A percentile compares a stretch with the other conserved stretches of the same genome.
Conservation (phyloP, 53 echinoderm and acorn worm species). For the Hippasteria phrygiana region DNA sequence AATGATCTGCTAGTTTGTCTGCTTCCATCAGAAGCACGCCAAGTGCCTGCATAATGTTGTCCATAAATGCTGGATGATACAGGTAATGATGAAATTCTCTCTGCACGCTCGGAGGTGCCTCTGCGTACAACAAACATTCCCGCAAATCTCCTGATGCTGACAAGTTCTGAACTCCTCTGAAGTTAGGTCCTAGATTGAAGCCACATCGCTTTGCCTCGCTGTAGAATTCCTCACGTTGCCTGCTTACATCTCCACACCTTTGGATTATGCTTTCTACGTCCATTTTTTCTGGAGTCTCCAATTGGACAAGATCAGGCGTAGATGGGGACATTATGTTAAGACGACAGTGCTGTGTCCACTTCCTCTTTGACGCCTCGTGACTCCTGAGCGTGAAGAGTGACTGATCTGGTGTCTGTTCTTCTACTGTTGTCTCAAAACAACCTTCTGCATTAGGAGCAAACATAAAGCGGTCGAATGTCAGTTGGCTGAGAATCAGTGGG, state of each 20-base stretch:
- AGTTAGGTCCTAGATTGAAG: constrained; percentile 67
- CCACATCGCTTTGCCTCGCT: constrained; percentile 15
- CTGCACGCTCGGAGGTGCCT: constrained; percentile 55
- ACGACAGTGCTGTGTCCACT: constrained; percentile 57
- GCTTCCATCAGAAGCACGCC: neutral
- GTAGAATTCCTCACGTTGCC: constrained; percentile 16
- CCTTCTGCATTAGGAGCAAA: constrained; percentile 65
- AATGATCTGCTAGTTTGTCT: neutral
- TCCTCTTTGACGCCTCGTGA: constrained; percentile 7
- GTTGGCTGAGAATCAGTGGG: neutral
- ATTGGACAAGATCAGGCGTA: neutral
- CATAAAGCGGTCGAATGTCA: constrained; percentile 74
- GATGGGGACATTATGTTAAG: neutral
- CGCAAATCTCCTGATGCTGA: neutral
- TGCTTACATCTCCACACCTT: neutral
- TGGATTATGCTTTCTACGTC: neutral
- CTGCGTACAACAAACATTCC: constrained; percentile 55
- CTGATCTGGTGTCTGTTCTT: constrained; percentile 14
- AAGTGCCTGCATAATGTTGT: constrained; percentile 62
- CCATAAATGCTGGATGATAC: constrained; percentile 76
- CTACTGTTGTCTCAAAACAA: constrained; percentile 58
- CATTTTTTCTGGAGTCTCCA: neutral
- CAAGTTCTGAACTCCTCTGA: constrained; percentile 20
- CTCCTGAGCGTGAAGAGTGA: constrained; percentile 54
- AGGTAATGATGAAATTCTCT: constrained; percentile 61